These are phyloP conservation scores for Charadrius vociferus DNA, from an alignment of 2,113 vertebrate species.

Conservation along the genomic window DNA sequence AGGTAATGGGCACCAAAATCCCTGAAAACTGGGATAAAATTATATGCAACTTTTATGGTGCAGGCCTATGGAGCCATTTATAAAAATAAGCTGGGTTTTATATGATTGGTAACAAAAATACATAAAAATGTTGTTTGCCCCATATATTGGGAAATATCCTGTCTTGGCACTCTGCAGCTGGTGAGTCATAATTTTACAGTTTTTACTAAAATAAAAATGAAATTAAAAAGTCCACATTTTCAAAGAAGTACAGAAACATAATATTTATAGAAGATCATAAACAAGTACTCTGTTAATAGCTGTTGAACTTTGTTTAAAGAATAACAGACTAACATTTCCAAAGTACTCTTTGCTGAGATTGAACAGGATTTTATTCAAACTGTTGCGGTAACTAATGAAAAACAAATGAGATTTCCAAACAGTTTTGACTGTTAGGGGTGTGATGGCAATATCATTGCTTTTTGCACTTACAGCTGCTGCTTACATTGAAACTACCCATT, in stretches of 20 bases:
- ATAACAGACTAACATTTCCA: constrained; percentile 75
- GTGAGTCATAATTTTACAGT: constrained; percentile 67
- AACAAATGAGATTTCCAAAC: constrained; percentile 70
- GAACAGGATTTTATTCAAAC: constrained; percentile 72
- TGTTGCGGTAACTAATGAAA: constrained; percentile 72
- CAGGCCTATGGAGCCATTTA: constrained; percentile 45
- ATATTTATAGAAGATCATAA: constrained; percentile 63
- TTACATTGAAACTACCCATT: constrained; percentile 51
- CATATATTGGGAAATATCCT: constrained; percentile 58
- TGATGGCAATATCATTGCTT: constrained; percentile 57
- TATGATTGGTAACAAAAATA: constrained; percentile 60
- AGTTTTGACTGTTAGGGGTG: constrained; percentile 68
- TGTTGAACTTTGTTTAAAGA: constrained; percentile 65
- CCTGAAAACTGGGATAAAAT: constrained; percentile 47
- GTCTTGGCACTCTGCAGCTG: constrained; percentile 48
- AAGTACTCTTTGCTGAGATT: constrained; percentile 69
- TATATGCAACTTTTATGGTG: constrained; percentile 44
- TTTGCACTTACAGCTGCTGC: constrained; percentile 61
- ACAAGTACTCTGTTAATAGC: constrained; percentile 66
- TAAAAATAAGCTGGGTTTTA: constrained; percentile 59
- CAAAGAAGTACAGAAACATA: constrained; percentile 57
- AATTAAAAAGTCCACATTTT: constrained; percentile 69
- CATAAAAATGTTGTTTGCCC: constrained; percentile 50
- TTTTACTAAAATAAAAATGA: constrained; percentile 74
- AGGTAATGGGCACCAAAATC: constrained; percentile 58